Base-by-base conservation (phyloP, 2,797 vertebrate genomes). In the Sandelia bainsii region DNA sequence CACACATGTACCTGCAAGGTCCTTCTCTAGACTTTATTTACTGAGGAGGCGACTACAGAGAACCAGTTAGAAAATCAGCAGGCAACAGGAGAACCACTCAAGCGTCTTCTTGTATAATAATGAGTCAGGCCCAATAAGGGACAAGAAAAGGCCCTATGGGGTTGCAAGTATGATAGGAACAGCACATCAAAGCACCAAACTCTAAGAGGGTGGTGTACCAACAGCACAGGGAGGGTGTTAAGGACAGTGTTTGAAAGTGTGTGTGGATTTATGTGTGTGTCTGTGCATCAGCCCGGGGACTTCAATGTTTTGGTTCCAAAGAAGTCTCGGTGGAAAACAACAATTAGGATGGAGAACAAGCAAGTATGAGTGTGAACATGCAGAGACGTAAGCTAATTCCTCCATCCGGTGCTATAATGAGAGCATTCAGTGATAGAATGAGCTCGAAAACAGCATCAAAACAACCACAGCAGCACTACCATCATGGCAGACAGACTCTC, bases 251-350 rank as follows among this genome's bases (percentile, higher is more conserved):
- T 71, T 85, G 69, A 75, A 72, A 67, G 61, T 62, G 70, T 69
- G 22, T 69, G 65, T 53, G 56, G 42, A 68, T 23, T 34, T 63
- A 23, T 53, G 10, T 71, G 65, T 75, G 75, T 67, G 69, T 69
- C 39, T 72, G 69, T 8, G 63, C 49, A 56, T 59, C 74, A 78
- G 84, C 86, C 81, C 42, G 52, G 72, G 77, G 82, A 85, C 50
- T 58, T 72, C 51, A 8, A 72, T 87, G 77, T 85, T 90, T 85
- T 87, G 81, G 77, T 80, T 85, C 72, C 69, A 77, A 83, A 87
- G 65, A 86, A 27, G 75, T 84, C 81, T 87, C 74, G 0, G 54
- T 77, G 87, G 85, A 87, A 90, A 90, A 90, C 77, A 86, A 87
- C 87, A 87, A 86, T 91, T 90, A 89, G 69, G 80, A 62, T 45